Evolutionary conservation across 2,888 invertebrate genomes (phyloP).

Genomic region (Brenthis ino): DNA sequence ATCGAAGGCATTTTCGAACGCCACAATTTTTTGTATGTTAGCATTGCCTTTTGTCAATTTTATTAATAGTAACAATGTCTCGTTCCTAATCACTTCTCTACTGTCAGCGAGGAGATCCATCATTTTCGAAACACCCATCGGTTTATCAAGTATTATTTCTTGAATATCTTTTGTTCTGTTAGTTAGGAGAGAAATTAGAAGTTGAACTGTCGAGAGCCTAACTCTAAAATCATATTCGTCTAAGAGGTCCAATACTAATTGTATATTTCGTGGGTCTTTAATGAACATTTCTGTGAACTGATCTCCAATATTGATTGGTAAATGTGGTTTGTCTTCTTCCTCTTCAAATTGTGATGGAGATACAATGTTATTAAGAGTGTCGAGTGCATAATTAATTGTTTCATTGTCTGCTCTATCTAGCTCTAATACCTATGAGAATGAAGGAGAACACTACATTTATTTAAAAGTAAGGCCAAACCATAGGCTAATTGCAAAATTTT

Average conservation of each 20-base stretch:
- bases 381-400: conserved; percentile 94
- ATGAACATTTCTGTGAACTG: conserved; percentile 99
- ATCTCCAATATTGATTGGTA: conserved; percentile 89
- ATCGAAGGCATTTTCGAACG: conserved; percentile 99
- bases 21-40: conserved; percentile 99
- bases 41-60: conserved; percentile 96
- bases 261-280: conserved; percentile 92
- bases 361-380: conserved; percentile 95
- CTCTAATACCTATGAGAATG: conserved; percentile 86
- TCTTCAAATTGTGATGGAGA: conserved; percentile 91
- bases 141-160: conserved; percentile 92
- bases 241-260: conserved; percentile 89
- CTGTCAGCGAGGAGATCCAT: conserved; percentile 98
- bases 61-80: conserved; percentile 94
- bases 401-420: conserved; percentile 95
- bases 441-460: conserved; percentile 1
- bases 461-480: background rate
- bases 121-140: conserved; percentile 98
- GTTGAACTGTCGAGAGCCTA: conserved; percentile 93
- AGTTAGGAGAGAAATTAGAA: conserved; percentile 92
- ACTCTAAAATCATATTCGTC: conserved; percentile 98
- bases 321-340: conserved; percentile 86
- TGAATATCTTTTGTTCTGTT: conserved; percentile 94
- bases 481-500: background rate
- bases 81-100: conserved; percentile 97